These are phyloP conservation scores for Oxyscelio sp. DNA, from an alignment of 2,888 invertebrate species.

Conservation along the genomic window DNA sequence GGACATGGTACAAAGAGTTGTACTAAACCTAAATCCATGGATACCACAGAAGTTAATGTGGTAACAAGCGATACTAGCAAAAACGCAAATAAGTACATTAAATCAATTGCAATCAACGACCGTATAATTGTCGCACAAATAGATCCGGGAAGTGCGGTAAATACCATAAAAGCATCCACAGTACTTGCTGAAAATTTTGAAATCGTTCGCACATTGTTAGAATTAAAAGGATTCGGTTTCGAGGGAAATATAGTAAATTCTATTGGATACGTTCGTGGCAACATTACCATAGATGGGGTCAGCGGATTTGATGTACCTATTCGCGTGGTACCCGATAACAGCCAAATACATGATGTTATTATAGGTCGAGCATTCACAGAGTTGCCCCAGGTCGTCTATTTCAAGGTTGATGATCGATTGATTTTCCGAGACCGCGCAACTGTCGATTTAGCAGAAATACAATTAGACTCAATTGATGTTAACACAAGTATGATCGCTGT, in stretches of 20 bases:
- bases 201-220: too few species aligned
- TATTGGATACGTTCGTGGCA: background rate
- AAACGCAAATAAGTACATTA: too few species aligned
- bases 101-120: too few species aligned
- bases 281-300: background rate
- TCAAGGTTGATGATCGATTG: conserved; percentile 22
- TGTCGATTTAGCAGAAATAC: background rate
- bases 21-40: background rate
- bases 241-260: too few species aligned
- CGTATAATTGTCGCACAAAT: too few species aligned
- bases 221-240: too few species aligned
- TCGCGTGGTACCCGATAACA: conserved; percentile 20
- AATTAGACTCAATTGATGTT: background rate
- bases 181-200: too few species aligned
- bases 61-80: too few species aligned
- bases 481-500: background rate
- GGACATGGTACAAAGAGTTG: conserved; percentile 31
- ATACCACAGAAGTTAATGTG: background rate
- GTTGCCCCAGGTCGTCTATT: conserved; percentile 19
- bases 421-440: conserved; percentile 6
- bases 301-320: background rate
- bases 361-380: conserved; percentile 22
- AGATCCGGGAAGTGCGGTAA: too few species aligned
- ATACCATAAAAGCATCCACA: too few species aligned
- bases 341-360: conserved; percentile 3